These are phyloP conservation scores for Clytia hemisphaerica DNA, from an alignment of 30 jellyfish, hydroid and myxozoan genomes.

Conservation along the genomic window DNA sequence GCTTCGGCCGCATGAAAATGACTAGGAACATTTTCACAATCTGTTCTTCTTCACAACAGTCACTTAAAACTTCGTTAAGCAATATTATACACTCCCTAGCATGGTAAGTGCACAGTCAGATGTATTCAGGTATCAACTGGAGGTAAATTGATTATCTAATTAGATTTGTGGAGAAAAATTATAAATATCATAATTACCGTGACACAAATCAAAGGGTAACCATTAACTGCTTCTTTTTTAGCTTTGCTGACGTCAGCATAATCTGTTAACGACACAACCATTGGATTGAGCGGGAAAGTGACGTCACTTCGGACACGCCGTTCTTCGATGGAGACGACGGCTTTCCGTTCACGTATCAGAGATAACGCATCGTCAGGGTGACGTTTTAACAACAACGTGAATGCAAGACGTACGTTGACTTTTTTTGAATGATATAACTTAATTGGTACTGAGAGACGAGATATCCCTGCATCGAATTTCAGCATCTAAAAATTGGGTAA, in stretches of 20 bases:
- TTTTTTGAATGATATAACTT: slow-evolving; percentile 56
- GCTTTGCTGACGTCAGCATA: slow-evolving; percentile 57
- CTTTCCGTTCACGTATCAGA: slow-evolving; percentile 49
- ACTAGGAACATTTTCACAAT: too few species aligned
- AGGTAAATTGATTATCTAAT: background rate
- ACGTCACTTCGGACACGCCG: slow-evolving; percentile 66
- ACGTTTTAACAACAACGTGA: slow-evolving; percentile 51
- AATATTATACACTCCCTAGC: too few species aligned
- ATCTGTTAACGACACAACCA: slow-evolving; percentile 75
- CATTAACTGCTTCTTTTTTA: slow-evolving; percentile 56
- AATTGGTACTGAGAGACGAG: slow-evolving; percentile 49
- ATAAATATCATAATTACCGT: slow-evolving; percentile 48
- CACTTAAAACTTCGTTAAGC: too few species aligned
- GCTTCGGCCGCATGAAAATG: too few species aligned
- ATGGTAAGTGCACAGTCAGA: background rate
- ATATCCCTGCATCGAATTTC: slow-evolving; percentile 48
- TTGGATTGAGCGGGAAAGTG: slow-evolving; percentile 89
- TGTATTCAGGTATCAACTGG: background rate
- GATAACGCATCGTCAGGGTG: slow-evolving; percentile 45
- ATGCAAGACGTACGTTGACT: slow-evolving; percentile 74
- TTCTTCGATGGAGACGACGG: slow-evolving; percentile 83
- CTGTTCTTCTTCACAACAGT: too few species aligned
- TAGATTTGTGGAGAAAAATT: background rate
- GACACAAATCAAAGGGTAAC: slow-evolving; percentile 94
- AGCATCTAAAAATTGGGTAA: slow-evolving; percentile 36